Base-by-base conservation (phyloP, 2,888 invertebrate species). In the Thera britannica region DNA sequence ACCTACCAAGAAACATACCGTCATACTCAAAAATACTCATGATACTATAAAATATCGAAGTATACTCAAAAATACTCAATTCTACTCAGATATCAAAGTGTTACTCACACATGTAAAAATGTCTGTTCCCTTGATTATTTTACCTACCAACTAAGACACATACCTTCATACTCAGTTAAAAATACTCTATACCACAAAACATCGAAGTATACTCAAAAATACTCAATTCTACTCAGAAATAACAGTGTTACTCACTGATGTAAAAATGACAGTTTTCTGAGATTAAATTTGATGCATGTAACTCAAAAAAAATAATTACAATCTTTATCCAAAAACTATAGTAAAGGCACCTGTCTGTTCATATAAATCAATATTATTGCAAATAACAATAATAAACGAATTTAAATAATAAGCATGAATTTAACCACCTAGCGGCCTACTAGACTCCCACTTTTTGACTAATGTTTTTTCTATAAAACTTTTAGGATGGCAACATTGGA, bases 391-490 rank as follows among this genome's bases (percentile, higher is more conserved):
- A 65, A 70, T 70, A 67, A 72, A 71, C 75, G 75, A 75, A 75
- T 75, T 75, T 75, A 75, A 62, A 51, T 23, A 58, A 68, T 67
- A 63, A 72, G 68, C 66, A 73, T 72, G 73, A 75, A 75, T 75
- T 75, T 75, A 75, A 69, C 67, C 69, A 72, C 34, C 44, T 75
- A 75, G 75, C 64, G 75, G 75, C 75, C 73, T 71, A 73, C 35
- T 64, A 69, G 66, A 64, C 51, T 67, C 62, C 52, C 70, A 65
- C 60, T 72, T 75, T 75, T 68, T 69, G 69, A 73, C 65, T 70
- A 68, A 57, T 70, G 66, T 70, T 63, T 70, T 70, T 70, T 70
- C 60, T 60, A 70, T 62, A 60, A 59, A 58, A 48, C 52, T 68
- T 68, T 63, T 57, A 59, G 9, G 56, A 66, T 66, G 66, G 66